phyloP scores from a whole-genome alignment of 2,888 invertebrate species.

The Dendrolimus houi region DNA sequence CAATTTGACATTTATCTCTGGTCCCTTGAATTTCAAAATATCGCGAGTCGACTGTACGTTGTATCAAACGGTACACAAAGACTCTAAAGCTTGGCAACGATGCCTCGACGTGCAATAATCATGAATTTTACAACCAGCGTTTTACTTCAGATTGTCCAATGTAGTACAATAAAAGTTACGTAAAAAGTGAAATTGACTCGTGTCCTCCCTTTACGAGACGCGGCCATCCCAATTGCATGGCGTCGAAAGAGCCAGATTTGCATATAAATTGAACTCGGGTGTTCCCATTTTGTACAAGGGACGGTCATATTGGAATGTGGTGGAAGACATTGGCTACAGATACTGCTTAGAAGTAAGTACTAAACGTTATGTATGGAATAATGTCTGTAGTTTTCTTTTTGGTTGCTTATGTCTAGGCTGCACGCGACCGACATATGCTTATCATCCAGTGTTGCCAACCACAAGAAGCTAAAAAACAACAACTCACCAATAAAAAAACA shows the following conservation, averaged over 20 bases:
- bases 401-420: too few relatives aligned
- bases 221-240: neutral
- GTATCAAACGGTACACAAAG: neutral
- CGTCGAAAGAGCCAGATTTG: slow-evolving; percentile 36
- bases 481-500: too few relatives aligned
- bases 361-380: too few relatives aligned
- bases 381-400: too few relatives aligned
- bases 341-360: neutral
- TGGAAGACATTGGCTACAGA: neutral
- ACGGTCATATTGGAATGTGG: neutral
- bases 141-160: neutral
- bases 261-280: slow-evolving; percentile 37
- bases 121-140: neutral
- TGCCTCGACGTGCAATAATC: neutral
- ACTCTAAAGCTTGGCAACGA: neutral
- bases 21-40: too few relatives aligned
- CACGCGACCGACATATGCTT: too few relatives aligned
- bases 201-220: neutral
- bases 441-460: too few relatives aligned
- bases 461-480: too few relatives aligned
- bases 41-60: too few relatives aligned
- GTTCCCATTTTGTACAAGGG: slow-evolving; percentile 6
- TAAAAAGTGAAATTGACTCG: neutral
- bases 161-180: neutral
- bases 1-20: too few relatives aligned